phyloP scores from a whole-genome alignment of 2,113 vertebrate genomes.

The Microtus montanus region DNA sequence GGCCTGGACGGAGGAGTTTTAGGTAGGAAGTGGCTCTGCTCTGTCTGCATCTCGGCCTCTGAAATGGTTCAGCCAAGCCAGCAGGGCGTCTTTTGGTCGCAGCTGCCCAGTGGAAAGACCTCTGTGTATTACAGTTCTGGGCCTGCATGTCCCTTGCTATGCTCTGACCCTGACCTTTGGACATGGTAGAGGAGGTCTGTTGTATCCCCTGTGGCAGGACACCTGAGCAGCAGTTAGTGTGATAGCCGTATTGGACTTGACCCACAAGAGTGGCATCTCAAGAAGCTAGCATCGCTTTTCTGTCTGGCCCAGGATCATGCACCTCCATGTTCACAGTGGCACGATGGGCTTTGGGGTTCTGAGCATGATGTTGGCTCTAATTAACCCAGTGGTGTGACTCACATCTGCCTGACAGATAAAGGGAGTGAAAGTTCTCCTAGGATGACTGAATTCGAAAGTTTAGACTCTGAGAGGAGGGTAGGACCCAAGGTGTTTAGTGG shows the following conservation, averaged over 20 bases:
- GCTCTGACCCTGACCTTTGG: background rate
- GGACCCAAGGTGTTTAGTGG: background rate
- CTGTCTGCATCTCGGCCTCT: background rate
- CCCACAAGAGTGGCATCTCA: background rate
- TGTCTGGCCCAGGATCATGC: background rate
- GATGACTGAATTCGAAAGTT: constrained; percentile 75
- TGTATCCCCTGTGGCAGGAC: background rate
- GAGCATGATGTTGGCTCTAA: background rate
- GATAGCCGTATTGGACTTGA: no score
- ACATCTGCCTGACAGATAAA: constrained; percentile 61
- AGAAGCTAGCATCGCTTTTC: background rate
- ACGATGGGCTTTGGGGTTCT: background rate
- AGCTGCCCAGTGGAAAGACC: background rate
- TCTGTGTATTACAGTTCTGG: fast-evolving
- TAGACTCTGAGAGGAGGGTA: background rate
- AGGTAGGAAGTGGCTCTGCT: background rate
- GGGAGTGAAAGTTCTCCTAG: constrained; percentile 75
- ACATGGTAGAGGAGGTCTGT: background rate
- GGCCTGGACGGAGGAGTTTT: background rate
- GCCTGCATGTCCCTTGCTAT: background rate
- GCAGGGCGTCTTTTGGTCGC: no score
- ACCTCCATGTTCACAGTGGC: background rate
- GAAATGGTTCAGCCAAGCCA: background rate
- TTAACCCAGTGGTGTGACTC: constrained; percentile 42
- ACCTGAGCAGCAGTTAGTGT: background rate